Percentiles rank a stretch among this genome's conserved stretches.
These are phyloP conservation scores for Antechinus flavipes DNA, from an alignment of 2,113 vertebrate genomes.

Conservation along the genomic window DNA sequence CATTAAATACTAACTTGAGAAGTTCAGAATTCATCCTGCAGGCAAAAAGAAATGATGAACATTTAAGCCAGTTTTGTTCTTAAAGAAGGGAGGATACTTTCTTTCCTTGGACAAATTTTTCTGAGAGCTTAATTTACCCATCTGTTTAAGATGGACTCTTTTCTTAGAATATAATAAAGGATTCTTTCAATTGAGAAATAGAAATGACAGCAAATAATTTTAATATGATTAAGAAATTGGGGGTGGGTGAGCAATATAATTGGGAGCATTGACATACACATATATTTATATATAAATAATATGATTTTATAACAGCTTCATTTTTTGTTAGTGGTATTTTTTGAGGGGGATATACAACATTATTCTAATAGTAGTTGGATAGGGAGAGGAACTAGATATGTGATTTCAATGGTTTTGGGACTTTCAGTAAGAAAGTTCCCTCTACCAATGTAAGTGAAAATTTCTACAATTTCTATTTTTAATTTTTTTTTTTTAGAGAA, in stretches of 20 bases:
- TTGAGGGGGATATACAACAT: background rate
- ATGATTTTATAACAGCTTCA: background rate
- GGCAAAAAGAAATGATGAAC: background rate
- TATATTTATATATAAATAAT: background rate
- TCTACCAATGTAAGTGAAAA: background rate
- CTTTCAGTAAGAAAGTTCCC: background rate
- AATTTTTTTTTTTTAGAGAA: background rate
- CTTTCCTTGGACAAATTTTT: slow-evolving; percentile 5
- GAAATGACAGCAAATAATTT: background rate
- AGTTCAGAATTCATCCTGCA: background rate
- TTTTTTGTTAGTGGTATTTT: background rate
- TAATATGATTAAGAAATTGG: background rate
- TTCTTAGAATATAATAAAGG: background rate
- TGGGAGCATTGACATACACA: background rate
- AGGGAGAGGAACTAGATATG: background rate
- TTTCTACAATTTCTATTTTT: background rate
- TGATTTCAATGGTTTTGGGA: background rate
- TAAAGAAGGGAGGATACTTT: background rate
- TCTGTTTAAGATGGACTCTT: background rate
- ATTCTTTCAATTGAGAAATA: background rate
- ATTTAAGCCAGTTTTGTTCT: slow-evolving; percentile 42
- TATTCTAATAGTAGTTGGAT: background rate
- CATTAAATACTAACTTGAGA: background rate
- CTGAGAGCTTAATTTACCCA: background rate
- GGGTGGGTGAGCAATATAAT: background rate